These are phyloP conservation scores for Ciconia boyciana DNA, from an alignment of 2,113 vertebrate genomes.

Conservation along the genomic window DNA sequence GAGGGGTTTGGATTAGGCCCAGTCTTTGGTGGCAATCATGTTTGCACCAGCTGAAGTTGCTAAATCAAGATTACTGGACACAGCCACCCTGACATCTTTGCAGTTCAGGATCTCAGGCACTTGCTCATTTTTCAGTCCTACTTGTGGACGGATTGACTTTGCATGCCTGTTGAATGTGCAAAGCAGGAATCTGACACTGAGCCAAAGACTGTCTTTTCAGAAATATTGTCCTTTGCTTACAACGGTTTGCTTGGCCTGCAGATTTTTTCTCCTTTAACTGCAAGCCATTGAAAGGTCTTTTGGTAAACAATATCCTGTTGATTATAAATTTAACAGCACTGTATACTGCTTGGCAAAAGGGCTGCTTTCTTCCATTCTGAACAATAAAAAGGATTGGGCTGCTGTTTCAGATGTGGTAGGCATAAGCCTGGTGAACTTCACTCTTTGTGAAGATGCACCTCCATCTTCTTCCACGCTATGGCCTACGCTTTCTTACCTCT, in stretches of 20 bases:
- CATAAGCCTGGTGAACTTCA: background rate
- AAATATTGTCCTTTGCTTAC: background rate
- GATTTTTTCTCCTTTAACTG: background rate
- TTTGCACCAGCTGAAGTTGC: background rate
- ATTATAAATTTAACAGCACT: background rate
- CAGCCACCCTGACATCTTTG: background rate
- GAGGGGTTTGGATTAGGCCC: background rate
- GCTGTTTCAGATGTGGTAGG: background rate
- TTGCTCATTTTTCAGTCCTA: background rate
- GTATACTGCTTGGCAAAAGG: background rate
- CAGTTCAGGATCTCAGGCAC: background rate
- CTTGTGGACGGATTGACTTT: background rate
- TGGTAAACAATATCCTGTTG: background rate
- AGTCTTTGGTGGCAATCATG: background rate
- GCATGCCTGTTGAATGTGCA: background rate
- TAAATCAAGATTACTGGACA: background rate
- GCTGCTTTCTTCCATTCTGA: background rate
- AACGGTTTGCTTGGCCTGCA: background rate
- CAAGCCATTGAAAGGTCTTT: background rate
- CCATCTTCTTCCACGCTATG: fast-evolving
- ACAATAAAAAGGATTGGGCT: background rate
- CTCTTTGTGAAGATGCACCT: background rate
- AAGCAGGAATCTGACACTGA: background rate
- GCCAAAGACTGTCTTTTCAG: background rate
- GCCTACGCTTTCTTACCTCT: background rate